A percentile compares a stretch with the other conserved stretches of the same genome.
Conservation (phyloP, 2,797 vertebrate species). For the Catamblyrhynchus diadema region DNA sequence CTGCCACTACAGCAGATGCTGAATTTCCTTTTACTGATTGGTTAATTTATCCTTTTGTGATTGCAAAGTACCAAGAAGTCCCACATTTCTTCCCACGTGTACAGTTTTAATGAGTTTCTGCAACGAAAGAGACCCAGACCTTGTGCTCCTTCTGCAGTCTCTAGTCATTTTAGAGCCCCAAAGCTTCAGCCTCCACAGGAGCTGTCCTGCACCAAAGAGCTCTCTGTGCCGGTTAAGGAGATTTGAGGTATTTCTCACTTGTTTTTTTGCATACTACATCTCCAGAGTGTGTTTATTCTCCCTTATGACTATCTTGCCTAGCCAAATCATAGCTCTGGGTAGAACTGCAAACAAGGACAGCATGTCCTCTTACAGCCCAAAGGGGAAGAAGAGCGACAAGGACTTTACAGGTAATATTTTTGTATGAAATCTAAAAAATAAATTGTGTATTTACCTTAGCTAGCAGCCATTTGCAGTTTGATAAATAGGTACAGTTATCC, state of each 20-base stretch:
- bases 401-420: not conserved
- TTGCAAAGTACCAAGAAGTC: not conserved
- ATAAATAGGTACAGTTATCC: not conserved
- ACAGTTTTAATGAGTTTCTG: not conserved
- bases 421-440: not conserved
- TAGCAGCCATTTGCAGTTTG: not conserved
- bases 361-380: not conserved
- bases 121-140: not conserved
- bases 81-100: not conserved
- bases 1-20: not conserved
- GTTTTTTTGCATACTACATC: not conserved
- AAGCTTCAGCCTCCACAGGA: not conserved
- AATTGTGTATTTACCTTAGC: not conserved
- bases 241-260: not conserved
- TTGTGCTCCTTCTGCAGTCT: not conserved
- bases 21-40: not conserved
- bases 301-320: not conserved
- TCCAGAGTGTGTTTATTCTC: not conserved
- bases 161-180: not conserved
- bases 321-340: not conserved
- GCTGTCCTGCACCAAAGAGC: not conserved
- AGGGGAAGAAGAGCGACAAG: not conserved
- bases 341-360: not conserved
- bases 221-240: not conserved
- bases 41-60: not conserved